Conservation (phyloP, 2,888 invertebrate genomes). For the Tenthredo distinguenda region DNA sequence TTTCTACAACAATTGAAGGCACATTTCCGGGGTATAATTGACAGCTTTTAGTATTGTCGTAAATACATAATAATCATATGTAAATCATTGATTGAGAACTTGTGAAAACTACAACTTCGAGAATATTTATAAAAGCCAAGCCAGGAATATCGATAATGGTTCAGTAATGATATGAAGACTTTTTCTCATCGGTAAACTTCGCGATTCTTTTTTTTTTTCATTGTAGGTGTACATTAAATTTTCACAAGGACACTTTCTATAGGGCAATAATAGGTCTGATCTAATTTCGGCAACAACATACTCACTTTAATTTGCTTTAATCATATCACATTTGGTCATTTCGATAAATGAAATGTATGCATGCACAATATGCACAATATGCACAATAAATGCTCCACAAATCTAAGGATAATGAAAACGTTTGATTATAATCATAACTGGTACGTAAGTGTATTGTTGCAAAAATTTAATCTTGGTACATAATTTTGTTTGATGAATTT, state of each 20-base stretch:
- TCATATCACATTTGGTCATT: conserved; percentile 9
- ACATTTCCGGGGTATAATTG: conserved; percentile 10
- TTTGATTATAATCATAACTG: not conserved
- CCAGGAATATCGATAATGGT: conserved; percentile 8
- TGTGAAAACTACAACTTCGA: conserved; percentile 2
- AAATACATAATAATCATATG: not conserved
- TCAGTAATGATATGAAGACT: conserved; percentile 9
- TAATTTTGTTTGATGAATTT: not conserved
- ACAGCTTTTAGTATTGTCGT: conserved; percentile 8
- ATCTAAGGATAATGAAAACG: not conserved
- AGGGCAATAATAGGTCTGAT: not conserved
- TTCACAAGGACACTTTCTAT: conserved; percentile 9
- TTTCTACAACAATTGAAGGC: conserved; percentile 15
- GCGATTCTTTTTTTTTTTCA: not conserved
- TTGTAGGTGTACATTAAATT: not conserved
- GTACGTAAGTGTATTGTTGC: not conserved
- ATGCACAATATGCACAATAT: not conserved
- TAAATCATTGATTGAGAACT: conserved; percentile 3
- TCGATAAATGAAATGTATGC: not conserved
- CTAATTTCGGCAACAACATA: conserved; percentile 14
- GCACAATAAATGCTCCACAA: not conserved
- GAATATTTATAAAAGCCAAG: conserved; percentile 15
- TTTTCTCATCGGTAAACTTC: not conserved
- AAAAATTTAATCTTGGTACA: conserved; percentile 21
- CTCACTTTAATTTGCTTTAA: not conserved